phyloP scores from a whole-genome alignment of 2,113 vertebrate genomes.

The Gobiocypris rarus region DNA sequence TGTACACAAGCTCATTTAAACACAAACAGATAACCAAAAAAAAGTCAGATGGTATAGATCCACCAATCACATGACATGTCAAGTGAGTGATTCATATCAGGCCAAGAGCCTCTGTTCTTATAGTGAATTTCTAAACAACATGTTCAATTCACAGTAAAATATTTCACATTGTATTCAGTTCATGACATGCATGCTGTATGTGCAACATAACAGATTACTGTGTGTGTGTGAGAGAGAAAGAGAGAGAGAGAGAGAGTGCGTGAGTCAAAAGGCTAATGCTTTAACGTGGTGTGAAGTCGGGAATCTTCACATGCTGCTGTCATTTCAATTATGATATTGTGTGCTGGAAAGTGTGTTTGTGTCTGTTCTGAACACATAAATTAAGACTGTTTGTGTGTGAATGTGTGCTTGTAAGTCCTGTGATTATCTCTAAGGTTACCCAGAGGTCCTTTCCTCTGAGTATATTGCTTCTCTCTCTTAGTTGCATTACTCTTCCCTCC shows the following conservation, averaged over 20 bases:
- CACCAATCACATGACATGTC: too few species aligned
- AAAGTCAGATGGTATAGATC: too few species aligned
- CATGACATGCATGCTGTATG: background rate
- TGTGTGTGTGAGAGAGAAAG: constrained; percentile 19
- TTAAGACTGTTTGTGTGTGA: constrained; percentile 30
- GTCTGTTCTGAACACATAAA: background rate
- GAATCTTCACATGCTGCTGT: constrained; percentile 45
- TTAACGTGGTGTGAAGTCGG: constrained; percentile 15
- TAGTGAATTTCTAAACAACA: too few species aligned
- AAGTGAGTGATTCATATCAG: too few species aligned
- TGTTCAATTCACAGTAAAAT: background rate
- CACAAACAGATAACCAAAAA: too few species aligned
- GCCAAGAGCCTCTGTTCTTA: too few species aligned
- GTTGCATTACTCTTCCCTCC: background rate
- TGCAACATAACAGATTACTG: background rate
- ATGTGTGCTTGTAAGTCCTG: constrained; percentile 45
- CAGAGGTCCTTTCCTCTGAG: background rate
- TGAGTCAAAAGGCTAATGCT: constrained; percentile 16
- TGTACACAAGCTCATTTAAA: too few species aligned
- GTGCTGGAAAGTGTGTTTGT: constrained; percentile 22
- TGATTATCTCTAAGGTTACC: constrained; percentile 9
- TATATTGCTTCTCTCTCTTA: background rate
- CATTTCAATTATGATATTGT: constrained; percentile 37
- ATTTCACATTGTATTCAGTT: background rate
- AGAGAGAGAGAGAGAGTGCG: background rate